Conservation (phyloP, 2,797 vertebrate species). For the Denticeps clupeoides region DNA sequence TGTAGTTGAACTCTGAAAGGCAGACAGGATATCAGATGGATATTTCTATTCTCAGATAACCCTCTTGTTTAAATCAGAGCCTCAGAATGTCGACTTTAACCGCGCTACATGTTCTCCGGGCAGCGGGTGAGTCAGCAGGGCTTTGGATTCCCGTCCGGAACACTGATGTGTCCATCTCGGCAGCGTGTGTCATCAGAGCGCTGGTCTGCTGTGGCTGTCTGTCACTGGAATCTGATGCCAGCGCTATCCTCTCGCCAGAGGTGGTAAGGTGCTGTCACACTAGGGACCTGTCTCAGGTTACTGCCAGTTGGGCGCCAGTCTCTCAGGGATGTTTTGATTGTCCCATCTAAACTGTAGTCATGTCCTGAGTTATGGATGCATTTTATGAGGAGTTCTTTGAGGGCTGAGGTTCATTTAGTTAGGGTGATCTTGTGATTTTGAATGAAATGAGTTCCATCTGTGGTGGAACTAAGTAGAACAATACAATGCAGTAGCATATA, state of each 20-base stretch:
- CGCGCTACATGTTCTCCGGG: neutral
- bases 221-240: slow-evolving; percentile 17
- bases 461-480: too few relatives aligned
- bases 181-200: slow-evolving; percentile 21
- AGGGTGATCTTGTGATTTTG: too few relatives aligned
- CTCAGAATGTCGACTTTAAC: neutral
- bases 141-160: slow-evolving; percentile 3
- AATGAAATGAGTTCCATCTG: too few relatives aligned
- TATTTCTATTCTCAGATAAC: too few relatives aligned
- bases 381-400: too few relatives aligned
- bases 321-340: neutral
- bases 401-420: too few relatives aligned
- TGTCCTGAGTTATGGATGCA: too few relatives aligned
- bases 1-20: too few relatives aligned
- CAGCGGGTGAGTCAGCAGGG: slow-evolving; percentile 23
- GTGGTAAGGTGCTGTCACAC: slow-evolving; percentile 8
- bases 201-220: slow-evolving; percentile 27
- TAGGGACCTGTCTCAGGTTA: slow-evolving; percentile 19
- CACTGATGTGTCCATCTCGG: slow-evolving; percentile 22
- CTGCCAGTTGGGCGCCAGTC: slow-evolving; percentile 10
- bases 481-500: too few relatives aligned
- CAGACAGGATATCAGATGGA: too few relatives aligned
- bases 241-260: slow-evolving; percentile 10
- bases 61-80: neutral
- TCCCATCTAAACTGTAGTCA: too few relatives aligned